phyloP scores from a whole-genome alignment of 2,888 invertebrate species.

The Zeuzera pyrina region DNA sequence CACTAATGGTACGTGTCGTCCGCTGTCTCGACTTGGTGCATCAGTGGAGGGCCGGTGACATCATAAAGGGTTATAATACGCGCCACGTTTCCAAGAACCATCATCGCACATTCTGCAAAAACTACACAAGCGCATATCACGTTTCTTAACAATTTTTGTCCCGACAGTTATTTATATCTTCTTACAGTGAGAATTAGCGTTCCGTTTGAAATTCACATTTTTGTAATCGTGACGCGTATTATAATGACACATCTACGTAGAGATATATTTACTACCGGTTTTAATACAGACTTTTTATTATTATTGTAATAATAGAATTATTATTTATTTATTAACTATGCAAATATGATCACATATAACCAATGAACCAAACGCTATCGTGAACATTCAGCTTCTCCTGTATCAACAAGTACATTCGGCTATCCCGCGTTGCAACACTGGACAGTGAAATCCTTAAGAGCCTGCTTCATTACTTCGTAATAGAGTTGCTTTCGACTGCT shows the following conservation, averaged over 20 bases:
- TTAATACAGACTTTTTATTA: constrained; percentile 43
- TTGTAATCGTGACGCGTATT: constrained; percentile 15
- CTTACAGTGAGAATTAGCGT: no score
- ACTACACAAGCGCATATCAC: not conserved
- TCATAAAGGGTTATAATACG: constrained; percentile 10
- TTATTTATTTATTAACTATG: constrained; percentile 59
- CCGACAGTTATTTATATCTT: not conserved
- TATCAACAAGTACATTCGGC: constrained; percentile 46
- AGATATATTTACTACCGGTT: constrained; percentile 41
- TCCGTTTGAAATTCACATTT: not conserved
- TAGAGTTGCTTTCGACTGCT: no score
- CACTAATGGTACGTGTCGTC: constrained; percentile 59
- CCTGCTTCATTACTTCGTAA: constrained; percentile 21
- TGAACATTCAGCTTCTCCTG: constrained; percentile 42
- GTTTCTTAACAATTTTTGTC: not conserved
- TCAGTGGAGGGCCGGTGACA: constrained; percentile 41
- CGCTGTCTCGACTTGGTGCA: constrained; percentile 48
- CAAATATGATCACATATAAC: constrained; percentile 67
- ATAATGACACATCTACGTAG: constrained; percentile 27
- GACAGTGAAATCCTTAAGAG: not conserved
- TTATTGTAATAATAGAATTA: constrained; percentile 45
- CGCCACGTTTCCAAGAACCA: not conserved
- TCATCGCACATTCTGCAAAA: not conserved
- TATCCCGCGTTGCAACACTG: constrained; percentile 17
- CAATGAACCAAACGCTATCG: constrained; percentile 60